Evolutionary conservation across 2,888 invertebrate species (phyloP), one percentile per base, ranked within the genome.

Genomic region (Lycaena phlaeas): DNA sequence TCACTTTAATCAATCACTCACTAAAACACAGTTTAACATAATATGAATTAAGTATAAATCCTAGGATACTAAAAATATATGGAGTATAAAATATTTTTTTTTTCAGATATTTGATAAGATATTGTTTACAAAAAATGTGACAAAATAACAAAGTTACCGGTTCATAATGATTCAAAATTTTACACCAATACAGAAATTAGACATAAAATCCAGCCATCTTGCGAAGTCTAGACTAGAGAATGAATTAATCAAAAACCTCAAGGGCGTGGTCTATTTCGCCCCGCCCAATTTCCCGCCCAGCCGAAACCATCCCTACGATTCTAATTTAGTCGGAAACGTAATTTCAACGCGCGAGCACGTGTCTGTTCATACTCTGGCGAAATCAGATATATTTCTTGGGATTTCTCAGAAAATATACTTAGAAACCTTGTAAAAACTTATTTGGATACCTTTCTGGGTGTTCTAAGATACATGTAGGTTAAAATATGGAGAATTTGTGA

Each of bases 201-300:
- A 4, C 7, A 22, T 11, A 39, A 15, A 30, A 7, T 7, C 18
- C 45, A 40, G 52, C 57, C 54, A 59, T 59, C 45, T 57, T 59
- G 48, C 36, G 34, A 37, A 45, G 58, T 61, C 60, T 58, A 59
- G 59, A 59, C 59, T 30, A 27, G 36, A 38, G 15, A 28, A 27
- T 43, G 42, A 43, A 45, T 34, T 27, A 38, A 34, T 42, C 27
- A 38, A 10, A 40, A 31, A 31, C 11, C 27, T 14, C 18, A 27
- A 2, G 27, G 31, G 31, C 42, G 42, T 34, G 38, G 31, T n/a
- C n/a, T 34, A 7, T 3, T n/a, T 3, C n/a, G 38, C 18, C 41
- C 50, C 53, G 46, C 49, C 49, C 36, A 14, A 9, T 31, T n/a
- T 15, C 42, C 50, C 57, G 57, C 57, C 59, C 43, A 43, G 7